Evolutionary conservation across 2,113 vertebrate genomes (phyloP), one percentile per base, ranked within the genome.

Genomic region (Leptocoma aspasia): DNA sequence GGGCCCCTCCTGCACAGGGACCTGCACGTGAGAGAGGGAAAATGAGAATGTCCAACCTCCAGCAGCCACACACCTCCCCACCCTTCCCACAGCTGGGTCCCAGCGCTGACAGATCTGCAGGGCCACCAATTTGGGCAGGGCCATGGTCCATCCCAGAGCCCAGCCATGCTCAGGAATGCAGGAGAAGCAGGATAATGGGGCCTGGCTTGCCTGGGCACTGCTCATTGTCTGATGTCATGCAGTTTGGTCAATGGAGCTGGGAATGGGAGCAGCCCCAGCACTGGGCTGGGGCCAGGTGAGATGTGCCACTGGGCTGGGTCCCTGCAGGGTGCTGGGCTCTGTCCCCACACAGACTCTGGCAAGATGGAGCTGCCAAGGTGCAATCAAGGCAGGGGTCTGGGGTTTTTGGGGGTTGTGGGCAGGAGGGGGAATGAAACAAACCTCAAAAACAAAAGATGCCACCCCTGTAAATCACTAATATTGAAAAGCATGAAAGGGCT

Each of bases 381-480:
- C n/a, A n/a, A 7, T 2, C 37, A 2, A 72, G n/a, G 45, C 57
- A 59, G 30, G 15, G 37, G 28, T 37, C 10, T 39, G 47, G 7
- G 45, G 12, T 3, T 69, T 44, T 44, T 15, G 10, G 42, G 33
- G 7, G 15, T 9, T 20, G 7, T 23, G 24, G 24, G 44, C n/a
- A 45, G 8, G 53, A 53, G 28, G 22, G 28, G 26, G 53, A 71
- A 35, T 4, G 30, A 49, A 65, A 41, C 13, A 23, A 65, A 5
- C 27, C n/a, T 28, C 22, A 68, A 64, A 94, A 75, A 30, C 10
- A 42, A 68, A 76, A 68, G 76, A 31, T 37, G 37, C 73, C 11
- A 0, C 56, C 66, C 60, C 31, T 89, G 31, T 86, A 94, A 89
- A 90, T 94, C 93, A 81, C 79, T 26, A 19, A 81, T 94, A 93